A percentile compares a stretch with the other conserved stretches of the same genome.
Conservation (phyloP, 2,888 invertebrate genomes). For the Pardosa pseudoannulata region DNA sequence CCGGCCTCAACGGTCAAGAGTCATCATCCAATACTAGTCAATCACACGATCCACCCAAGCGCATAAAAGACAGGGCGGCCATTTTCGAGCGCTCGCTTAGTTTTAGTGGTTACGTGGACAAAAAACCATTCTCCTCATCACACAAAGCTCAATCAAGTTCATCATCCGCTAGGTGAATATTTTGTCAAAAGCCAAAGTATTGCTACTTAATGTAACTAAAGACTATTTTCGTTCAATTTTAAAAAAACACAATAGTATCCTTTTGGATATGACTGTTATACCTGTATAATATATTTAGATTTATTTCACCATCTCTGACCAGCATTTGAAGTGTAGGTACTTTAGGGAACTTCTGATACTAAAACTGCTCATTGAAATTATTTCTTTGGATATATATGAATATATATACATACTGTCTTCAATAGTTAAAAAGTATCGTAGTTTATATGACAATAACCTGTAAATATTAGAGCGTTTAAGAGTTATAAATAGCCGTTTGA, state of each 20-base stretch:
- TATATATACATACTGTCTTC: neutral
- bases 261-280: neutral
- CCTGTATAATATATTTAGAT: slow-evolving; percentile 1
- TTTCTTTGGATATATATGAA: slow-evolving; percentile 1
- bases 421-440: slow-evolving; percentile 3
- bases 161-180: slow-evolving; percentile 41
- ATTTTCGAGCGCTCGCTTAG: slow-evolving; percentile 68
- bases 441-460: neutral
- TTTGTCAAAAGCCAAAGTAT: slow-evolving; percentile 52
- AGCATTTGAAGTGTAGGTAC: slow-evolving; percentile 7
- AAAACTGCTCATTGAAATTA: slow-evolving; percentile 13
- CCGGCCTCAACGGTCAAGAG: slow-evolving; percentile 30
- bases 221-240: slow-evolving; percentile 16
- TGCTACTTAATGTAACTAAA: slow-evolving; percentile 55
- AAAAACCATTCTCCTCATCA: slow-evolving; percentile 33
- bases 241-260: neutral
- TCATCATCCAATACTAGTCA: slow-evolving; percentile 48
- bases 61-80: slow-evolving; percentile 64
- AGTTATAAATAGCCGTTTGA: neutral
- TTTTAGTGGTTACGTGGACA: slow-evolving; percentile 51
- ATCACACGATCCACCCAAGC: slow-evolving; percentile 40
- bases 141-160: slow-evolving; percentile 54
- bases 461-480: neutral
- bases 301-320: slow-evolving; percentile 1
- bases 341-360: neutral